Base-by-base conservation (phyloP, 2,113 vertebrate genomes). In the Psammodynastes pulverulentus region DNA sequence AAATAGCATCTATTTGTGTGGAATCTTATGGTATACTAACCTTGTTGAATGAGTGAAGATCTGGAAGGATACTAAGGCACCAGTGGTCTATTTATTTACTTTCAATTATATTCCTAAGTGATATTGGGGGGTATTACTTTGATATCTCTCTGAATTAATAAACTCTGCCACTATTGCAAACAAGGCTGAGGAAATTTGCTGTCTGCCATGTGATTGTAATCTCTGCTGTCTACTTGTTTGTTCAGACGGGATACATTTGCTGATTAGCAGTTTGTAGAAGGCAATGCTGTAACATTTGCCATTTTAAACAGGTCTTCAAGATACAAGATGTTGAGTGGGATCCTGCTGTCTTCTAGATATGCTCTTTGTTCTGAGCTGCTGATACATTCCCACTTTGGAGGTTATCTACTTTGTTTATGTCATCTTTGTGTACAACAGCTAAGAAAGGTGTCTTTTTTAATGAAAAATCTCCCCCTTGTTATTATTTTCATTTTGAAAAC, bases 351-450 rank as follows among this genome's bases (percentile, higher is more conserved):
- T 84, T 85, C 45, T 84, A 10, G 53, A 84, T 89, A 91, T 86
- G 52, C 84, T 96, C 95, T 89, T 95, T 95, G 92, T 94, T 97
- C 96, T 93, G 94, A 91, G 87, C 2, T 93, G 92, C 91, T 96
- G 95, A 95, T 91, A 94, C 79, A 93, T 92, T 96, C 93, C 34
- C 34, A 92, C 93, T 94, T 88, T 94, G 94, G 94, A 23, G 87
- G 94, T 95, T 95, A 97, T 97, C 96, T 96, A 79, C 92, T 95
- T 94, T 93, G 87, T 94, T 89, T 93, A 79, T 94, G 95, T 92
- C 94, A 89, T 95, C 52, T 95, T 96, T 93, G 92, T 94, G 88
- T 95, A 62, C 92, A 90, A 94, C 94, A 96, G 92, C 95, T 94
- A 84, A 0, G 0, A 6, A 86, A 93, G 87, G 93, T 95, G 96